A percentile compares a stretch with the other conserved stretches of the same genome.
Conservation (phyloP, 2,113 vertebrate species). For the Platysteira castanea region DNA sequence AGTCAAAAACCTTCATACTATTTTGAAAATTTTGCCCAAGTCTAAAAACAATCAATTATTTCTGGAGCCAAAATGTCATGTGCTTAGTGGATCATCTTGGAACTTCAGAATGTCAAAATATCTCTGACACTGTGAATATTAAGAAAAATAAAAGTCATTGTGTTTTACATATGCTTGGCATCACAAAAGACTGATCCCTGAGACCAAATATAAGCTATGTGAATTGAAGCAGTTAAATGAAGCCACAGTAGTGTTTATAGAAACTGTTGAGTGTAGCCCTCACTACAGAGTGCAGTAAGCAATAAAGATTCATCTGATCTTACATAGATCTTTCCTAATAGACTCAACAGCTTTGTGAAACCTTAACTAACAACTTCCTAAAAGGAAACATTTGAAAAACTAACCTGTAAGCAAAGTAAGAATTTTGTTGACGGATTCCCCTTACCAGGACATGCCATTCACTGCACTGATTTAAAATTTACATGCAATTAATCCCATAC, state of each 20-base stretch:
- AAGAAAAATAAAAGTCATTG: background rate
- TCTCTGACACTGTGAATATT: background rate
- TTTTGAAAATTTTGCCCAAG: background rate
- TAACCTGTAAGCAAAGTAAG: background rate
- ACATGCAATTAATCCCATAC: background rate
- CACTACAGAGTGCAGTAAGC: background rate
- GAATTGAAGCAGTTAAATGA: background rate
- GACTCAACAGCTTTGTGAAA: background rate
- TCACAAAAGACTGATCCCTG: background rate
- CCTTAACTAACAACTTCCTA: background rate
- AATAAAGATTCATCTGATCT: background rate
- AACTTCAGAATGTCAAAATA: background rate
- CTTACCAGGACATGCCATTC: background rate
- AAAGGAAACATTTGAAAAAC: background rate
- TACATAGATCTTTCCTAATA: background rate
- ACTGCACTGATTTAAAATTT: background rate
- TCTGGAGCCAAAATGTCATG: background rate
- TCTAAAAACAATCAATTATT: background rate
- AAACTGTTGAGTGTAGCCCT: background rate
- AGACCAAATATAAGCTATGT: background rate
- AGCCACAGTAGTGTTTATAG: background rate
- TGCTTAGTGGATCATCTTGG: background rate
- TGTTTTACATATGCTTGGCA: background rate
- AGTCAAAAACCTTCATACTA: background rate
- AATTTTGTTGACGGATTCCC: background rate